These are phyloP conservation scores for Xenentodon cancila DNA, from an alignment of 2,797 vertebrate species.

Conservation along the genomic window DNA sequence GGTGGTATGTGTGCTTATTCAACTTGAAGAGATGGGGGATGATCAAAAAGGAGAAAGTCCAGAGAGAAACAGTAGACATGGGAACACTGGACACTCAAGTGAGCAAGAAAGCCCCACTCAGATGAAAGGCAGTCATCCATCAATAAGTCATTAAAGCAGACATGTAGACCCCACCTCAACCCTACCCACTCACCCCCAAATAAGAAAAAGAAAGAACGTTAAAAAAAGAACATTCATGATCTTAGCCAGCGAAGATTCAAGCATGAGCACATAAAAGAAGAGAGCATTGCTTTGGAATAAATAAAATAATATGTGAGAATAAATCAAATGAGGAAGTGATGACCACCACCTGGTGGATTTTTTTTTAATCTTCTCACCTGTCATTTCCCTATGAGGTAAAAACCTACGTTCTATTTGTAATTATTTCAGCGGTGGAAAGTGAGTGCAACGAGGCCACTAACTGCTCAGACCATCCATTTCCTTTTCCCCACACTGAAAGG, in stretches of 20 bases:
- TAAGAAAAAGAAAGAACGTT: too few relatives aligned
- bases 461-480: constrained; percentile 54
- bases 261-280: constrained; percentile 16
- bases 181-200: too few relatives aligned
- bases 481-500: constrained; percentile 32
- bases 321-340: constrained; percentile 52
- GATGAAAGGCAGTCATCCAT: constrained; percentile 77
- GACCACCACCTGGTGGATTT: constrained; percentile 71
- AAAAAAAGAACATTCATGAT: constrained; percentile 53
- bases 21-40: constrained; percentile 65
- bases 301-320: constrained; percentile 46
- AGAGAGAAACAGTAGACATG: constrained; percentile 77
- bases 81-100: constrained; percentile 73
- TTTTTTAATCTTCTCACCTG: constrained; percentile 29
- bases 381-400: constrained; percentile 17
- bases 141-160: constrained; percentile 78
- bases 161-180: constrained; percentile 24
- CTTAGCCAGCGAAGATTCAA: constrained; percentile 28
- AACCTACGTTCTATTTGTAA: constrained; percentile 22
- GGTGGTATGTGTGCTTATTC: constrained; percentile 55
- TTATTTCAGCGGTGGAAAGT: constrained; percentile 37
- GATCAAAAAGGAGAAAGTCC: constrained; percentile 77
- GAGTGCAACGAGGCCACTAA: constrained; percentile 48
- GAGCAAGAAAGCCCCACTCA: constrained; percentile 65
- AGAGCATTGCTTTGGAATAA: constrained; percentile 37